Conservation (phyloP, 2,113 vertebrate genomes). For the Cardinalis cardinalis region DNA sequence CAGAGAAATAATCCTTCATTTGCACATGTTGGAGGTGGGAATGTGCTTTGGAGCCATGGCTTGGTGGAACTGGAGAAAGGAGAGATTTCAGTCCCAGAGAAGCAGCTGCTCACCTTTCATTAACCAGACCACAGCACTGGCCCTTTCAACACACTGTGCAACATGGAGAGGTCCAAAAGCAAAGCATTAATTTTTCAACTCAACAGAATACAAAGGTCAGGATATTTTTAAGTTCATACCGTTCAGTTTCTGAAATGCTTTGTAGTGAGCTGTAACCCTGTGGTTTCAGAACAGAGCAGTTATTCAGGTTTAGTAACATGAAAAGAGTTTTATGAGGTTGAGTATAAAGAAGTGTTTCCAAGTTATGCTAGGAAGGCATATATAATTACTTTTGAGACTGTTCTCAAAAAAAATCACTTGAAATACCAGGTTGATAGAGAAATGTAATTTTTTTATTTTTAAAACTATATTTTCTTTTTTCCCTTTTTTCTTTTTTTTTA, state of each 20-base stretch:
- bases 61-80: background rate
- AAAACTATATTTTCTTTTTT: too few relatives aligned
- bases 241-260: background rate
- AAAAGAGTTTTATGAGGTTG: conserved; percentile 15
- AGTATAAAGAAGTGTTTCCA: conserved; percentile 20
- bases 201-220: background rate
- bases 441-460: background rate
- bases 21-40: background rate
- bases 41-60: background rate
- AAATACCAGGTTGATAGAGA: background rate
- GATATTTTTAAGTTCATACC: background rate
- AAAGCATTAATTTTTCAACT: background rate
- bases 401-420: background rate
- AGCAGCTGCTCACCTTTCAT: background rate
- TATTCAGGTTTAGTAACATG: conserved; percentile 9
- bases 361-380: conserved; percentile 2
- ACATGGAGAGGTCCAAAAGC: background rate
- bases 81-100: background rate
- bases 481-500: too few relatives aligned
- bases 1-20: background rate
- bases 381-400: background rate
- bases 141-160: background rate
- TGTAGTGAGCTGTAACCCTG: background rate
- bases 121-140: background rate
- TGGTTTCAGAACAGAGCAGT: conserved; percentile 24